These are phyloP conservation scores for Epsilonema sp. DNA, from an alignment of 2,888 invertebrate species.

Conservation along the genomic window DNA sequence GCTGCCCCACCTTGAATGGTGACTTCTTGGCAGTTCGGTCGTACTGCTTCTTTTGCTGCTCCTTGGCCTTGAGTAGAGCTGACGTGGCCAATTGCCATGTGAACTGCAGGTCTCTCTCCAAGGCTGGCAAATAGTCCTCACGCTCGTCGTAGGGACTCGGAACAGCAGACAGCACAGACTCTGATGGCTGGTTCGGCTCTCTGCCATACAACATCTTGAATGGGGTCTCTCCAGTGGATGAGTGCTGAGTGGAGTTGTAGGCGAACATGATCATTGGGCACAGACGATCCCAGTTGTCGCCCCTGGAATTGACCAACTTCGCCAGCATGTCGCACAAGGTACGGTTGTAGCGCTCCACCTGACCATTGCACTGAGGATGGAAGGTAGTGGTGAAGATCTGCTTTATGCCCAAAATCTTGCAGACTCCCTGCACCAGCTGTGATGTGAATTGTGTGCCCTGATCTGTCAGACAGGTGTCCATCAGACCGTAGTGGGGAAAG, in stretches of 20 bases:
- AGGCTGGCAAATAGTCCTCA: no score
- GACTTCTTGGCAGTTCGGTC: no score
- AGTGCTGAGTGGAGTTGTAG: background rate
- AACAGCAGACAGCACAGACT: no score
- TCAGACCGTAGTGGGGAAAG: background rate
- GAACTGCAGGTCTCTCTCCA: no score
- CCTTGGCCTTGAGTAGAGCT: no score
- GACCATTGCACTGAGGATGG: background rate
- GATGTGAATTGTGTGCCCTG: background rate
- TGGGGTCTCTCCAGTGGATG: slow-evolving; percentile 1
- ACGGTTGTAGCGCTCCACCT: background rate
- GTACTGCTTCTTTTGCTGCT: no score
- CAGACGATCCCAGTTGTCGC: background rate
- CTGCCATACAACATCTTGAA: background rate
- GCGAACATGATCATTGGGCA: background rate
- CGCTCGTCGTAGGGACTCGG: no score
- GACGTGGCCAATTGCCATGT: no score
- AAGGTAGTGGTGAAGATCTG: background rate
- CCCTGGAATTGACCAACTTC: no score
- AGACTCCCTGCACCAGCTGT: background rate
- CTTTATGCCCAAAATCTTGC: background rate
- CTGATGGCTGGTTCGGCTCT: background rate
- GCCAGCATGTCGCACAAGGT: background rate
- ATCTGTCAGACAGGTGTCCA: background rate
- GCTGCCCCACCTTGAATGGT: no score